Evolutionary conservation across 2,888 invertebrate species (phyloP), one percentile per base, ranked within the genome.

Genomic region (Pterostichus madidus): DNA sequence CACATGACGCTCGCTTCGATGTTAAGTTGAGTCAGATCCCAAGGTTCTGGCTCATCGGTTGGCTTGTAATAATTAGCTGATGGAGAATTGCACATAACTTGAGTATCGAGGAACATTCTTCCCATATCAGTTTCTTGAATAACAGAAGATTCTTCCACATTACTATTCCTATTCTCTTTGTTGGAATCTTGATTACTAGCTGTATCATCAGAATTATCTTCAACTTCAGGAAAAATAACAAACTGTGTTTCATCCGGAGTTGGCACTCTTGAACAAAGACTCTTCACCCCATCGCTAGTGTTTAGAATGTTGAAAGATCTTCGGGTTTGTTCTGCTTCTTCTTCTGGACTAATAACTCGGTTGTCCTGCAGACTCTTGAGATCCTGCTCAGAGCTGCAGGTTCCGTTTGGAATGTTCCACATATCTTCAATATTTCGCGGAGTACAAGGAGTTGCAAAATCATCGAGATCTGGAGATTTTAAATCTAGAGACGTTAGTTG

Each of bases 1-100:
- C 96, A 96, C 93, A 97, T 96, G 5, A 96, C 94, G 87, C 96
- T 95, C 0, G 96, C 97, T 90, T 97, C 96, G 78, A 96, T 95
- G 88, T 97, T 97, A 52, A 97, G 89, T 86, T 96, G 94, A 0
- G 96, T 96, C 84, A 97, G 91, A 88, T 97, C 97, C 93, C 96
- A 94, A 0, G 96, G 96, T 87, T 96, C 96, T 0, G 95, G 95
- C 87, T 96, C 96, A 87, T 95, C 95, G 0, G 94, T 94, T 0
- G 95, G 95, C 84, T 95, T 93, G 88, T 95, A 95, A 88, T 95
- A 95, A 89, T 95, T 95, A 0, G 95, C 95, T 13, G 95, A 94
- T 32, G 94, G 94, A 76, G 94, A 93, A 85, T 88, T 90, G 83
- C 89, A 89, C 90, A 90, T 90, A 8, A 89, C 89, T 80, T 89